Evolutionary conservation across 1,140 invertebrate species (phyloP).

Genomic region (Euglossa dilemma): DNA sequence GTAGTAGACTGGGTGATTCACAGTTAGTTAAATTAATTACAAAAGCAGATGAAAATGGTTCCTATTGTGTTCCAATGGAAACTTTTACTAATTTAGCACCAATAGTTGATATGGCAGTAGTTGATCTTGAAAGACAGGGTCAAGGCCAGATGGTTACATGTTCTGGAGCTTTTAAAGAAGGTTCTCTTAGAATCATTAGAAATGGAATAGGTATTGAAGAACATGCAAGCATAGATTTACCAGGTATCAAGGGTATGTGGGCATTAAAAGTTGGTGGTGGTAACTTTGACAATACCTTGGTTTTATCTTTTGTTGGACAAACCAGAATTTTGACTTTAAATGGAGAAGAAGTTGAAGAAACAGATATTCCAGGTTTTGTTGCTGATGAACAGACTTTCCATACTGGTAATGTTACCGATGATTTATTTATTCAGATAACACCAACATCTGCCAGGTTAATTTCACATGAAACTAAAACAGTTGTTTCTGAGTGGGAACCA

Average conservation of each 20-base stretch:
- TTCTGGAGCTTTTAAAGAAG: constrained; percentile 98
- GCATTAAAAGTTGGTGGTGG: constrained; percentile 89
- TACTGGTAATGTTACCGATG: constrained; percentile 93
- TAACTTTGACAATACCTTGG: constrained; percentile 93
- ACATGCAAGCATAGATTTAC: constrained; percentile 97
- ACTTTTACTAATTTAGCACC: constrained; percentile 98
- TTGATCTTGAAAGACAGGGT: constrained; percentile 97
- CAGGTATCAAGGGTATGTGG: constrained; percentile 99
- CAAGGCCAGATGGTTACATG: constrained; percentile 99
- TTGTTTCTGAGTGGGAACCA: constrained; percentile 91
- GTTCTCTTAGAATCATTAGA: constrained; percentile 97
- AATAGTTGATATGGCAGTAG: constrained; percentile 98
- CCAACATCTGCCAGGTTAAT: constrained; percentile 87
- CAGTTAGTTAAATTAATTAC: constrained; percentile 96
- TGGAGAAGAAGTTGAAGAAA: constrained; percentile 98
- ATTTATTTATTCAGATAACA: constrained; percentile 93
- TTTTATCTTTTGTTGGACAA: constrained; percentile 96
- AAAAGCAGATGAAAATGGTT: constrained; percentile 91
- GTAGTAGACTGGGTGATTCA: constrained; percentile 97
- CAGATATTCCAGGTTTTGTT: constrained; percentile 94
- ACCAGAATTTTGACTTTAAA: constrained; percentile 94
- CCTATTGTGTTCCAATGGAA: constrained; percentile 97
- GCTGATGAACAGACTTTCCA: constrained; percentile 96
- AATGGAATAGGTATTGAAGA: constrained; percentile 99
- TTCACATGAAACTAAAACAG: constrained; percentile 85